Base-by-base conservation (phyloP, 2,113 vertebrate species). In the Castor canadensis region DNA sequence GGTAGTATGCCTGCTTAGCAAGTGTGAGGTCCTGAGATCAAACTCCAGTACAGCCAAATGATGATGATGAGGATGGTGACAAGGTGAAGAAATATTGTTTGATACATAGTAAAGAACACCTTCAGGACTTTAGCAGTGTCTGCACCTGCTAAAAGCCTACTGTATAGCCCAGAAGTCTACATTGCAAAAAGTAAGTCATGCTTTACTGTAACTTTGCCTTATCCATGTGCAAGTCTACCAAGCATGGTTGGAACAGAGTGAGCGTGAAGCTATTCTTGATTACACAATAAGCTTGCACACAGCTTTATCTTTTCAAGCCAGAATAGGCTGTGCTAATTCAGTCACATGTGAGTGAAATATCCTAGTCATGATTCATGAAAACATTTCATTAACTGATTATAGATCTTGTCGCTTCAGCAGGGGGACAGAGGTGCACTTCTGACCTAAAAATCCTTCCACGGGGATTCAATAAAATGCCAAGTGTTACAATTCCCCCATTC, bases 301-400 rank as follows among this genome's bases (percentile, higher is more conserved):
- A 87, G 76, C 71, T 98, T 98, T 96, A 96, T 97, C 93, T 97
- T 97, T 85, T 81, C 69, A 85, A 94, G 60, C 40, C 87, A 96
- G 91, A 93, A 92, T 85, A 73, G 73, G 62, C 75, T 71, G 26
- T 79, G 80, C 85, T 95, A 87, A 84, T 95, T 95, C 83, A 87
- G 91, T 93, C 94, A 75, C 35, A 56, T 96, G 94, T 95, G 86
- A 97, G 85, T 92, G 40, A 98, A 97, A 97, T 89, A 93, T 66
- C 69, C 28, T 72, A 30, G 35, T 93, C 92, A 56, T 94, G 93
- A 97, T 87, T 98, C 87, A 97, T 76, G 87, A 95, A 97, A 98
- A 95, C 11, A 94, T 96, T 97, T 97, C 71, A 96, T 97, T 95
- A 97, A 91, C 96, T 96, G 93, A 96, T 96, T 97, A 91, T 47